Evolutionary conservation across 2,797 vertebrate genomes (phyloP), one percentile per base, ranked within the genome.

Genomic region (Thaleichthys pacificus): DNA sequence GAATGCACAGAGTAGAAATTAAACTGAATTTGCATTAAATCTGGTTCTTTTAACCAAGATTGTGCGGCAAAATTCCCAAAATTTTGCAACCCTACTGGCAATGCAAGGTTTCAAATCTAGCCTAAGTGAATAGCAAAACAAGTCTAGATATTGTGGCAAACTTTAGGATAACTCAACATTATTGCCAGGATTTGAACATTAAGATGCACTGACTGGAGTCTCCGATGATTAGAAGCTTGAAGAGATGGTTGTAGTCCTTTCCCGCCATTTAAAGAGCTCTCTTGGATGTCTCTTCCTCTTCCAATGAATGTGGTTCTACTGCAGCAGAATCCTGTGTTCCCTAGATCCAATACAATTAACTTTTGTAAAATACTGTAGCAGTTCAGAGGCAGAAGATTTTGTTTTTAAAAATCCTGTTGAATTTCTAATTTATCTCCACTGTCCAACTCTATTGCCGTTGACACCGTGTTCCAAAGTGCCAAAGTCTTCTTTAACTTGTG

Each of bases 191-290:
- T 24, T 56, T 66, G 57, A 14, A 65, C 60, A 9, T 54, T 4
- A 63, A 78, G 76, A 78, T 19, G 57, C 68, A 93, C 94, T 93
- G 75, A 95, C 94, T 95, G 71, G 94, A 95, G 86, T 95, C 94
- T 83, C 94, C 94, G 1, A 95, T 95, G 89, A 95, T 95, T 82
- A 95, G 94, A 80, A 95, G 91, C 65, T 95, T 95, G 71, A 95
- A 95, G 69, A 95, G 93, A 76, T 95, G 94, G 74, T 94, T 91
- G 86, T 95, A 95, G 84, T 95, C 94, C 77, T 95, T 95, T 61
- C 89, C 91, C 0, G 94, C 93, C 94, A 95, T 95, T 70, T 58
- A 51, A 65, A 3, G 57, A 60, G 76, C 56, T 74, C 15, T 4
- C 1, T 56, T n/a, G 51, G 51, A 17, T 26, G 21, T 7, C 47